Evolutionary conservation across 2,113 vertebrate genomes (phyloP).

Genomic region (Morone chrysops): DNA sequence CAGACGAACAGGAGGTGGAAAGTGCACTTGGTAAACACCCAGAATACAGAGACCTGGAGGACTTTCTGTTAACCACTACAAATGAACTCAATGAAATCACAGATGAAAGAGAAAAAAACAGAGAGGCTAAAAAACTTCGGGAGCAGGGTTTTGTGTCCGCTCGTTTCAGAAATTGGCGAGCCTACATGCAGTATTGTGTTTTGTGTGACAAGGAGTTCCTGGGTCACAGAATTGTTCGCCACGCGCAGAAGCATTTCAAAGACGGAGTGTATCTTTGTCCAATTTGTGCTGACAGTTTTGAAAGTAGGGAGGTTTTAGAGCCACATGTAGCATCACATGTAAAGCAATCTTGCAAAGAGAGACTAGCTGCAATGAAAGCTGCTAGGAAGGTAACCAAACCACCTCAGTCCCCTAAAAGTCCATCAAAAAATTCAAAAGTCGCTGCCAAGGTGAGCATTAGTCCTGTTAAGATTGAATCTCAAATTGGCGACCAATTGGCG

Average conservation of each 20-base stretch:
- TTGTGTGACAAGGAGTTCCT: slow-evolving; percentile 98
- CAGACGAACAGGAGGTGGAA: slow-evolving; percentile 90
- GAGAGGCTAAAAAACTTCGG: slow-evolving; percentile 93
- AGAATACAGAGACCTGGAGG: slow-evolving; percentile 89
- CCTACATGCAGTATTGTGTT: slow-evolving; percentile 99
- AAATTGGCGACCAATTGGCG: slow-evolving; percentile 85
- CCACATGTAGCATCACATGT: slow-evolving; percentile 98
- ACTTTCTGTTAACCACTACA: slow-evolving; percentile 88
- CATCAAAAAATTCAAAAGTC: slow-evolving; percentile 77
- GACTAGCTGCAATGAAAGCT: slow-evolving; percentile 96
- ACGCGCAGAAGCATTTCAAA: slow-evolving; percentile 98
- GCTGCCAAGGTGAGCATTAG: slow-evolving; percentile 83
- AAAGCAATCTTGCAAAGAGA: slow-evolving; percentile 98
- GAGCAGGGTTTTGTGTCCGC: slow-evolving; percentile 97
- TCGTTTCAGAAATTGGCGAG: slow-evolving; percentile 98
- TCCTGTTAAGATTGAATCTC: slow-evolving; percentile 79
- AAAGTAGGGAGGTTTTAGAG: slow-evolving; percentile 94
- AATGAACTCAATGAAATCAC: slow-evolving; percentile 88
- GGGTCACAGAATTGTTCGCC: slow-evolving; percentile 96
- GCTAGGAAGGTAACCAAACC: slow-evolving; percentile 86
- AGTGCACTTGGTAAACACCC: slow-evolving; percentile 83
- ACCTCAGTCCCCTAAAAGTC: slow-evolving; percentile 76
- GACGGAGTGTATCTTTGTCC: slow-evolving; percentile 97
- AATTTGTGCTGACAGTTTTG: slow-evolving; percentile 96
- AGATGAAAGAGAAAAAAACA: slow-evolving; percentile 94